Conservation (phyloP, 2,113 vertebrate species). For the Agapornis roseicollis region DNA sequence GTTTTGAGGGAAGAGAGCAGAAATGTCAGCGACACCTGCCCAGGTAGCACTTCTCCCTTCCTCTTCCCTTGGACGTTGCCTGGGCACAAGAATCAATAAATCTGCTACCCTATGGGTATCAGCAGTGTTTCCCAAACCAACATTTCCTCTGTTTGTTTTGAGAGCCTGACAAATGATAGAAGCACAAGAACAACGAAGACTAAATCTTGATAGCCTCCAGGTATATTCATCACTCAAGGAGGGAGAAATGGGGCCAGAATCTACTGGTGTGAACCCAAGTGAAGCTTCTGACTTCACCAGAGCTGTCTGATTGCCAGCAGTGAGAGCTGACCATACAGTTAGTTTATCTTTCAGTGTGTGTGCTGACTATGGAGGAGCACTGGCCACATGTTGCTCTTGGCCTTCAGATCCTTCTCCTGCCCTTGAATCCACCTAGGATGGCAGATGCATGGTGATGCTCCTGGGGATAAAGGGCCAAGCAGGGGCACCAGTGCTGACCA, state of each 20-base stretch:
- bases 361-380: rapidly evolving
- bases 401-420: background rate
- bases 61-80: background rate
- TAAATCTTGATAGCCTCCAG: conserved; percentile 39
- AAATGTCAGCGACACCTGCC: background rate
- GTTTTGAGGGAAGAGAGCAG: background rate
- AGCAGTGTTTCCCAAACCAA: rapidly evolving
- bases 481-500: background rate
- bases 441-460: rapidly evolving
- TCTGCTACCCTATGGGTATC: background rate
- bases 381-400: background rate
- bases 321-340: background rate
- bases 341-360: background rate
- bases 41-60: background rate
- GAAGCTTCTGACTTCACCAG: background rate
- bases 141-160: background rate
- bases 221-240: background rate
- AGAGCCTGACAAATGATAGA: conserved; percentile 1
- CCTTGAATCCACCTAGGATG: background rate
- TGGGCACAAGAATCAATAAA: background rate
- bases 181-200: background rate
- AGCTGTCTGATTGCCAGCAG: background rate
- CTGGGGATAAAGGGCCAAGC: background rate
- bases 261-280: background rate
- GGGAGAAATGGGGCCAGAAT: background rate